Evolutionary conservation across 2,888 invertebrate species (phyloP), one percentile per base, ranked within the genome.

Genomic region (Clitarchus hookeri): DNA sequence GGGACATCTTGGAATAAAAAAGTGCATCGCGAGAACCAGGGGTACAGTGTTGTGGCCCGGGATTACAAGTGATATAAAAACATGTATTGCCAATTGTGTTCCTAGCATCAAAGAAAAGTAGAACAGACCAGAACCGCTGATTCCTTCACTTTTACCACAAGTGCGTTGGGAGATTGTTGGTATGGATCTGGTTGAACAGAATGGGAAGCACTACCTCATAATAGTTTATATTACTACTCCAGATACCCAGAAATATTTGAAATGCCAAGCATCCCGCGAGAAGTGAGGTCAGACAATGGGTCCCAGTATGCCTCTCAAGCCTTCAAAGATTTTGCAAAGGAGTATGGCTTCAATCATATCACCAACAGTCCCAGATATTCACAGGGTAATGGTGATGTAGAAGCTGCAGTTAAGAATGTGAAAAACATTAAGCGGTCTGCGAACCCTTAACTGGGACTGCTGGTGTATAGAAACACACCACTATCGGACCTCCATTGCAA

Each of bases 251-350:
- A 65, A 13, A 19, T 65, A 65, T 65, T 65, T 65, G 65, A 65
- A 19, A 65, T 65, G 65, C 11, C 19, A 23, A 23, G 19, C 65
- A 65, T 65, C 23, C 65, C 65, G 19, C 19, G 65, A 65, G 65
- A 65, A 65, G 65, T 65, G 16, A 65, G 65, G 65, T 65, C 65
- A 65, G 65, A 65, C 23, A 65, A 65, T 65, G 65, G 65, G 65
- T 16, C 65, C 11, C 65, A 65, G 65, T 65, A 65, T 23, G 65
- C 23, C 6, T 65, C 65, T 13, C 65, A 65, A 65, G 65, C 65
- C 23, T 65, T 65, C 16, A 65, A 65, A 19, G 65, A 65, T 65
- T 65, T n/a, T 65, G 65, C 65, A 9, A 65, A 13, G 16, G 65
- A 65, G 65, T 65, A 9, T 65, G 65, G 65, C 65, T 65, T 65